phyloP scores from a whole-genome alignment of 1,140 invertebrate species.

The Parasteatoda tepidariorum region DNA sequence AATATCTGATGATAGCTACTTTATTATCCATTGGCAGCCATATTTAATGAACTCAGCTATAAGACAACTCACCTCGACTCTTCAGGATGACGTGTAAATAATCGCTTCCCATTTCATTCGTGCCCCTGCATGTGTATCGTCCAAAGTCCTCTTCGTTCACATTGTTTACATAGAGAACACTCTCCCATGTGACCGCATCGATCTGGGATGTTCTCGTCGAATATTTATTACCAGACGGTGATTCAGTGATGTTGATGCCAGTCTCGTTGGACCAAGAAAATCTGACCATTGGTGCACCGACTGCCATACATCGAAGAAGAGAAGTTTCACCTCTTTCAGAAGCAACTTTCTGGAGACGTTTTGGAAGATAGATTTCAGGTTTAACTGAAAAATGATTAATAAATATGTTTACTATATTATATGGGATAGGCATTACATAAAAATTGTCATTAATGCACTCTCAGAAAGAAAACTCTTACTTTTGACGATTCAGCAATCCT shows the following conservation, averaged over 20 bases:
- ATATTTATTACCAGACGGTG: constrained; percentile 75
- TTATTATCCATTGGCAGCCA: no score
- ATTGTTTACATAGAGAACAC: constrained; percentile 82
- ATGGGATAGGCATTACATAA: no score
- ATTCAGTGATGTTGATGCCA: constrained; percentile 73
- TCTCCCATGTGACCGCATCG: constrained; percentile 79
- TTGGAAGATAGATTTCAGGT: constrained; percentile 87
- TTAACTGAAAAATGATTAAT: constrained; percentile 76
- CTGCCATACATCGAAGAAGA: constrained; percentile 82
- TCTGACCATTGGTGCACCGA: constrained; percentile 82
- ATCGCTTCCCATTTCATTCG: constrained; percentile 85
- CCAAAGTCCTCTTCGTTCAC: constrained; percentile 90
- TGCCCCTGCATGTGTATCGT: constrained; percentile 86
- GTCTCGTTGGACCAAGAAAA: constrained; percentile 85
- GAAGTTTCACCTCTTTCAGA: constrained; percentile 86
- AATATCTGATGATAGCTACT: no score
- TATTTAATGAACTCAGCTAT: no score
- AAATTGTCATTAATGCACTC: no score
- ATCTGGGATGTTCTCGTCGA: constrained; percentile 74
- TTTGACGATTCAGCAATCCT: no score
- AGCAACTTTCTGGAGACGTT: constrained; percentile 84
- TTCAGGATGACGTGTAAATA: constrained; percentile 82
- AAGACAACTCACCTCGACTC: constrained; percentile 29
- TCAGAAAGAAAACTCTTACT: no score
- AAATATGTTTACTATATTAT: no score